Evolutionary conservation across 1,140 invertebrate species (phyloP), one percentile per base, ranked within the genome.

Genomic region (Drepana arcuata): DNA sequence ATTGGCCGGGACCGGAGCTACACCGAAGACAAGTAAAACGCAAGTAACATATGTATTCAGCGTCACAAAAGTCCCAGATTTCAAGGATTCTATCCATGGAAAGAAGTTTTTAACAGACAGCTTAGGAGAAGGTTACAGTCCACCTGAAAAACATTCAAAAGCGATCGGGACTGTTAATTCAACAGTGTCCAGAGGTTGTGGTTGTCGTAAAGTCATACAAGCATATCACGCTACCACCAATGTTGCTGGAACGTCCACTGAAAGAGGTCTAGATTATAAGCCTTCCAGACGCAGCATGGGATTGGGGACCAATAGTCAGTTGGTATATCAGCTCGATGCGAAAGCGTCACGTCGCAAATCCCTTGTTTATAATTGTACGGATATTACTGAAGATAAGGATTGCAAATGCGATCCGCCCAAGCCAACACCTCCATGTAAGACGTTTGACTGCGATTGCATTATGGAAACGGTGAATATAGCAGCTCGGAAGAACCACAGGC

Each of bases 371-470:
- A 66, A 69, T 45, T 74, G 74, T 34, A 51, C 53, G 7, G 57
- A 64, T 30, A 43, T 61, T 25, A 42, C 45, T 2, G 63, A 73
- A n/a, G 67, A 78, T 10, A 79, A 67, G 38, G 69, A 77, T 16
- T 82, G 74, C 35, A 74, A 57, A 34, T 82, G 78, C 41, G 63
- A 48, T 36, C 74, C 78, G 2, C 67, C 63, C 2, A 74, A 77
- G 35, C 64, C 67, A 2, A 32, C 54, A 1, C 74, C 74, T 2
- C 62, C 66, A 9, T 82, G 78, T 25, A 67, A 63, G 31, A 77
- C 74, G 0, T 70, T 70, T 41, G 71, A 82, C 26, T 82, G 78
- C 42, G 64, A 71, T n/a, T 82, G 78, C 34, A 56, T 79, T 10
- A 34, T 60, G n/a, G 62, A 77, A 47, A 52, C 50, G 26, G 26